Evolutionary conservation across 2,888 invertebrate genomes (phyloP).

Genomic region (Dasypolia templi): DNA sequence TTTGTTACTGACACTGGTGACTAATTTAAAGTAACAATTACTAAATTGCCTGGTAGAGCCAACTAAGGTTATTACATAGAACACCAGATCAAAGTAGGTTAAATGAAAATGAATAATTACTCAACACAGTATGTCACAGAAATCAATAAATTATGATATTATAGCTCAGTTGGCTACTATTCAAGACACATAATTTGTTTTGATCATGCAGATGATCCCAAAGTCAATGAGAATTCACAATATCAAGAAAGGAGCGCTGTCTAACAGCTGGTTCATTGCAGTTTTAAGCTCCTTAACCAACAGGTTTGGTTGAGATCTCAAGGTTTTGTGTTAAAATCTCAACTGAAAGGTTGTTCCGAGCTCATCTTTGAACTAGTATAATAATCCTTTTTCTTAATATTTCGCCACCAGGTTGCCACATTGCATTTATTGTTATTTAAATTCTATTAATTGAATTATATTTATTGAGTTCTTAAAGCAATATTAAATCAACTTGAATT

Average conservation of each 20-base stretch:
- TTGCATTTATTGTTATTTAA: neutral
- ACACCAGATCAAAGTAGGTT: neutral
- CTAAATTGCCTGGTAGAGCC: neutral
- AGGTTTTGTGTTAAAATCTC: neutral
- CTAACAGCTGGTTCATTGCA: neutral
- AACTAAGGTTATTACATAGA: neutral
- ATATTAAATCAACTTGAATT: neutral
- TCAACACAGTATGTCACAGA: conserved; percentile 7
- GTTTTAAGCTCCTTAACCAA: neutral
- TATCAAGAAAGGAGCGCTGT: neutral
- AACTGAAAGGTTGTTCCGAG: neutral
- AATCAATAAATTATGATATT: conserved; percentile 28
- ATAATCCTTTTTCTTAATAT: neutral
- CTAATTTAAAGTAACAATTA: neutral
- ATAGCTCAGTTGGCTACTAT: conserved; percentile 15
- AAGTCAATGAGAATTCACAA: neutral
- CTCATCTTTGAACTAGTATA: neutral
- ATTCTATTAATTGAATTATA: neutral
- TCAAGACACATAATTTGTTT: conserved; percentile 27
- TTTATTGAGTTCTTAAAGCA: neutral
- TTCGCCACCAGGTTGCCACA: neutral
- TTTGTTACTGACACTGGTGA: no score
- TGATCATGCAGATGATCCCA: conserved; percentile 14
- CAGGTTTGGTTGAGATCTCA: neutral
- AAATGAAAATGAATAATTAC: neutral